A percentile compares a stretch with the other conserved stretches of the same genome.
phyloP scores from a whole-genome alignment of 2,888 invertebrate species.

The Caenorhabditis auriculariae region DNA sequence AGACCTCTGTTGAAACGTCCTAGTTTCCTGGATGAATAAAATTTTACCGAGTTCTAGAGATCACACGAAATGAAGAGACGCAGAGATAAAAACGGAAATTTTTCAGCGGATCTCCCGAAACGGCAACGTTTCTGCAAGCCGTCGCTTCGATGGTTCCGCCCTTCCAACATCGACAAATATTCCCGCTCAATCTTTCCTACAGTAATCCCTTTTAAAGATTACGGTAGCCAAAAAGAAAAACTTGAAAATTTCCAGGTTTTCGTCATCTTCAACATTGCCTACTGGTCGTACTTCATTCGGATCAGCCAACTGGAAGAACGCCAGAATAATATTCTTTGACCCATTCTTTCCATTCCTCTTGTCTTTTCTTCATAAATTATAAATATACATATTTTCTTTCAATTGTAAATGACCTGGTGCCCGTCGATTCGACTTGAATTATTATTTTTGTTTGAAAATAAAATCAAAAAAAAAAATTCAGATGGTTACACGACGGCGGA shows the following conservation, averaged over 20 bases:
- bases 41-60: too few relatives aligned
- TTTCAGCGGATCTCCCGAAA: too few relatives aligned
- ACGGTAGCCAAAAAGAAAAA: not conserved
- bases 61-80: too few relatives aligned
- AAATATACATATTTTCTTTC: not conserved
- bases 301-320: constrained; percentile 26
- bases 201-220: constrained; percentile 11
- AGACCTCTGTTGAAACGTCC: too few relatives aligned
- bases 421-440: too few relatives aligned
- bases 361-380: not conserved
- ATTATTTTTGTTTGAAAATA: too few relatives aligned
- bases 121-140: too few relatives aligned
- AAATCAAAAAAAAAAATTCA: constrained; percentile 28
- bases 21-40: too few relatives aligned
- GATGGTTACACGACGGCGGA: constrained; percentile 68
- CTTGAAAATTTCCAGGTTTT: constrained; percentile 72
- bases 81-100: too few relatives aligned
- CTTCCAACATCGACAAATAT: constrained; percentile 98
- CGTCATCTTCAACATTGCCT: constrained; percentile 82
- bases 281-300: constrained; percentile 47
- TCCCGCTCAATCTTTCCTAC: constrained; percentile 90
- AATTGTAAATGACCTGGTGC: too few relatives aligned
- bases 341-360: constrained; percentile 3
- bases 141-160: constrained; percentile 70
- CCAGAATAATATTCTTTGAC: not conserved